Percentiles rank a stretch among this genome's conserved stretches.
phyloP scores from a whole-genome alignment of 2,113 vertebrate species.

The Corythornis madagascariensis region DNA sequence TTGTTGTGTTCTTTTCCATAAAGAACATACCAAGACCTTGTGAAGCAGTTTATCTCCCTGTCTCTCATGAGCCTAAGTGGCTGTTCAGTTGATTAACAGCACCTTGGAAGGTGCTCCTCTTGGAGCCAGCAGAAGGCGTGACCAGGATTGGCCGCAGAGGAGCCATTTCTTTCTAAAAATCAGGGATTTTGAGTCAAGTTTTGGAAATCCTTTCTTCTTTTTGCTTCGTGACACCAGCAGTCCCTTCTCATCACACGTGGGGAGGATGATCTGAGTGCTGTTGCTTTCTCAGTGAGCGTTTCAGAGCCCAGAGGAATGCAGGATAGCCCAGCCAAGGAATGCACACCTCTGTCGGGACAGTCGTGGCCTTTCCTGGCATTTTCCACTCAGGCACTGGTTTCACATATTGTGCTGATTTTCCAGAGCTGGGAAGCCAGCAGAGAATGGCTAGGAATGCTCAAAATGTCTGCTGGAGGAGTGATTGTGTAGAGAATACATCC shows the following conservation, averaged over 20 bases:
- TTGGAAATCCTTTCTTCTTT: neutral
- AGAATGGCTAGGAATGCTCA: neutral
- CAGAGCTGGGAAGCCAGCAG: neutral
- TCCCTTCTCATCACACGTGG: neutral
- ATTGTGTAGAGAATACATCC: neutral
- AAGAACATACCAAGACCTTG: conserved; percentile 9
- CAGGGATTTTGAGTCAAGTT: neutral
- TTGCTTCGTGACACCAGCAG: neutral
- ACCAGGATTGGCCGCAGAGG: conserved; percentile 28
- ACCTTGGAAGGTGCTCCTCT: conserved; percentile 41
- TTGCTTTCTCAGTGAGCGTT: neutral
- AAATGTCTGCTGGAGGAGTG: neutral
- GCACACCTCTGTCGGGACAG: neutral
- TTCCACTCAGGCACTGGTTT: neutral
- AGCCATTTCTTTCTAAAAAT: neutral
- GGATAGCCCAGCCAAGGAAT: neutral
- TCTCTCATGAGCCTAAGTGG: conserved; percentile 6
- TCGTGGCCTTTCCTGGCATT: neutral
- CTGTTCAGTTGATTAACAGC: conserved; percentile 19
- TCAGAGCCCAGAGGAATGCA: neutral
- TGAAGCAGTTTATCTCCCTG: conserved; percentile 6
- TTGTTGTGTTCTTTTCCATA: neutral
- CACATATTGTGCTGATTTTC: neutral
- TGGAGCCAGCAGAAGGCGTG: neutral
- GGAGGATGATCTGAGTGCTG: neutral